A percentile compares a stretch with the other conserved stretches of the same genome.
These are phyloP conservation scores for Drosophila equinoxialis DNA, from an alignment of 1,140 invertebrate genomes.

Conservation along the genomic window DNA sequence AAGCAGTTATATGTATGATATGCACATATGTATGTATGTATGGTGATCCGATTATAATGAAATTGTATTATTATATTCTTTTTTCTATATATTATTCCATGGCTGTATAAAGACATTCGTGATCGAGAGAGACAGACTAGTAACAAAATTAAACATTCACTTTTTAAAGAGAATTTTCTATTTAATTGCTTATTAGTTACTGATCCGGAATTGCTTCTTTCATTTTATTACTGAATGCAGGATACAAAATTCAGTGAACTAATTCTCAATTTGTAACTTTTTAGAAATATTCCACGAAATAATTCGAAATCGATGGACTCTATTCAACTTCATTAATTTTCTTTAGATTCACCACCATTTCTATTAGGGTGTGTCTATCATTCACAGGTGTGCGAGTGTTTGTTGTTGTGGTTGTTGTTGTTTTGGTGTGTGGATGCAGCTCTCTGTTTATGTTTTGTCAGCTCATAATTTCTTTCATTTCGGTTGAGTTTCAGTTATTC, in stretches of 20 bases:
- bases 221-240: not conserved
- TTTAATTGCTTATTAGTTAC: too few species aligned
- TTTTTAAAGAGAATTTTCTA: too few species aligned
- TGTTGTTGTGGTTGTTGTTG: not conserved
- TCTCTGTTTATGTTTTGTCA: constrained; percentile 71
- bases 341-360: not conserved
- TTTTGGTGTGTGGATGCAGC: constrained; percentile 13
- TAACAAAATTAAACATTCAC: too few species aligned
- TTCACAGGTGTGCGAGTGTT: not conserved
- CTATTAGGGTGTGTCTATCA: not conserved
- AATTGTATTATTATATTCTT: too few species aligned
- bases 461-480: constrained; percentile 65
- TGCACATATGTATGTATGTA: too few species aligned
- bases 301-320: not conserved
- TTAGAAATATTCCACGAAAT: not conserved
- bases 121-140: too few species aligned
- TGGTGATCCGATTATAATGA: too few species aligned
- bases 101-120: too few species aligned
- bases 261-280: not conserved
- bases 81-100: too few species aligned
- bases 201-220: too few species aligned
- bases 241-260: not conserved
- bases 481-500: constrained; percentile 25
- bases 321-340: not conserved
- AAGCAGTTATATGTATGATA: too few species aligned